Percentiles rank a stretch among this genome's conserved stretches.
Evolutionary conservation across 2,888 invertebrate species (phyloP).

Genomic region (Drosophila nr. perissopoda): DNA sequence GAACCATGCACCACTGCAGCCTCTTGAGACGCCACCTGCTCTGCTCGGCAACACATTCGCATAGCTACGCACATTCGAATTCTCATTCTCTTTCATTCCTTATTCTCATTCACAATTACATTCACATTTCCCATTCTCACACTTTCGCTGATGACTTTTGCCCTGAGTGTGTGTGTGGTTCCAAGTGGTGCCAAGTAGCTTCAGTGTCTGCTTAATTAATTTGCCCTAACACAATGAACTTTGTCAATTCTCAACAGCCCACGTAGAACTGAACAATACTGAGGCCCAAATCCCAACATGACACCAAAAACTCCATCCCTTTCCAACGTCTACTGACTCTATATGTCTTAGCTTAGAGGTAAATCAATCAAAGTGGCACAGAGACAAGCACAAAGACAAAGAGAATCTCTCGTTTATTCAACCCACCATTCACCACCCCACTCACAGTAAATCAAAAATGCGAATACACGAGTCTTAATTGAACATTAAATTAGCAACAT

Average conservation of each 20-base stretch:
- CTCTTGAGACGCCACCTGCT: slow-evolving; percentile 41
- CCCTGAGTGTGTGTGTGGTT: slow-evolving; percentile 1
- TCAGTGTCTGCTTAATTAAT: slow-evolving; percentile 70
- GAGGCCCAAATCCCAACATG: slow-evolving; percentile 2
- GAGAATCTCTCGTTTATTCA: neutral
- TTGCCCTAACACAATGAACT: slow-evolving; percentile 54
- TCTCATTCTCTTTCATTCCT: slow-evolving; percentile 13
- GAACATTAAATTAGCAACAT: slow-evolving; percentile 60
- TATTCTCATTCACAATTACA: slow-evolving; percentile 32
- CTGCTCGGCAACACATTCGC: slow-evolving; percentile 28
- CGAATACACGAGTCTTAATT: slow-evolving; percentile 56
- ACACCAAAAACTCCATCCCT: neutral
- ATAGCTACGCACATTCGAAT: slow-evolving; percentile 31
- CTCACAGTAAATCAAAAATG: slow-evolving; percentile 39
- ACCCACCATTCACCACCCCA: neutral
- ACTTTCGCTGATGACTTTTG: neutral
- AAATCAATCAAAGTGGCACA: slow-evolving; percentile 59
- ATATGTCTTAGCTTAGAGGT: slow-evolving; percentile 1
- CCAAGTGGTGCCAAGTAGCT: slow-evolving; percentile 27
- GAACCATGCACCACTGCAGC: neutral
- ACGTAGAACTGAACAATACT: slow-evolving; percentile 23
- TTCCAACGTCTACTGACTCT: neutral
- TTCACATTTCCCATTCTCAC: slow-evolving; percentile 37
- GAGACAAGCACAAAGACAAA: slow-evolving; percentile 20
- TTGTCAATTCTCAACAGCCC: slow-evolving; percentile 48